These are phyloP conservation scores for Polyodon spathula DNA, from an alignment of 2,113 vertebrate species.

Conservation along the genomic window DNA sequence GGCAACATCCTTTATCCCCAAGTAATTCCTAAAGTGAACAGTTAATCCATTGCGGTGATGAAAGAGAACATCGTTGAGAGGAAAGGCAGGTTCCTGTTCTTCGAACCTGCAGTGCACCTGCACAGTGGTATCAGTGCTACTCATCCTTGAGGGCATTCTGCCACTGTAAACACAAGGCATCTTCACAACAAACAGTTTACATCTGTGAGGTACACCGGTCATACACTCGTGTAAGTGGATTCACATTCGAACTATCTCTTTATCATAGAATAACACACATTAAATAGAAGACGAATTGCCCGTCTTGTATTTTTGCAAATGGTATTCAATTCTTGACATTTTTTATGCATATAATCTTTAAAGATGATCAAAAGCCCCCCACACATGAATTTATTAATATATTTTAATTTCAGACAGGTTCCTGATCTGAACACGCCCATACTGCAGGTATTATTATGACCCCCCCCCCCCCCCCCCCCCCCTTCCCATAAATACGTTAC, in stretches of 20 bases:
- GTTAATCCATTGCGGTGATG: constrained; percentile 31
- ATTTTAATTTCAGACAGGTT: too few relatives aligned
- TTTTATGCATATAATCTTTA: not conserved
- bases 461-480: too few relatives aligned
- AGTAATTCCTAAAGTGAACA: constrained; percentile 35
- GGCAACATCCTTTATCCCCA: constrained; percentile 28
- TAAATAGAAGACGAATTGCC: constrained; percentile 7
- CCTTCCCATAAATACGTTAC: too few relatives aligned
- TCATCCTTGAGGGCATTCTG: constrained; percentile 30
- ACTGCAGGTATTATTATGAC: too few relatives aligned
- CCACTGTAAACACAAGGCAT: constrained; percentile 38
- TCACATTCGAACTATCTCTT: constrained; percentile 19
- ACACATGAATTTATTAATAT: too few relatives aligned
- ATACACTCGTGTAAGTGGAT: constrained; percentile 25
- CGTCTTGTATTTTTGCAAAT: constrained; percentile 8
- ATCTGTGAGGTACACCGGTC: constrained; percentile 25
- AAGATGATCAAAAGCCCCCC: too few relatives aligned
- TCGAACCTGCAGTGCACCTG: constrained; percentile 41
- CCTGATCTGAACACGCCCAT: too few relatives aligned
- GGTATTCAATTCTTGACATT: constrained; percentile 10
- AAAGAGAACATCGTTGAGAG: constrained; percentile 38
- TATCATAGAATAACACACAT: constrained; percentile 13
- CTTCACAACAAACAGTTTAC: constrained; percentile 36
- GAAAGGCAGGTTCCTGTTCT: constrained; percentile 36
- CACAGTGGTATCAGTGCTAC: constrained; percentile 27